phyloP scores from a whole-genome alignment of 1,140 invertebrate genomes.

The Drosophila jambulina region DNA sequence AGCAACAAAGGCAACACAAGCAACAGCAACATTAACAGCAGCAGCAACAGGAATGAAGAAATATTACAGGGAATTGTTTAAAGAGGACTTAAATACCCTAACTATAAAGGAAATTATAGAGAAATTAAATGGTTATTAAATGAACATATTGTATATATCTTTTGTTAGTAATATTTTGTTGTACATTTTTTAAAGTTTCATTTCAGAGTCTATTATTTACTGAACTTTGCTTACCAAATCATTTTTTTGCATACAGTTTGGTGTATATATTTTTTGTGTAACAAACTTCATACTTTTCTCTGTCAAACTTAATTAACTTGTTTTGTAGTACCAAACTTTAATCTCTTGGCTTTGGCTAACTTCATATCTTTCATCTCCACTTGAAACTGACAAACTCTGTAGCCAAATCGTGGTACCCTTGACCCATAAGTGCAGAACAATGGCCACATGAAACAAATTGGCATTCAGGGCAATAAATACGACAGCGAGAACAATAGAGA shows the following conservation, averaged over 20 bases:
- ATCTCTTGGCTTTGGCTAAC: not conserved
- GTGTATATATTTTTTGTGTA: too few species aligned
- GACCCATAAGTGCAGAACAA: slow-evolving; percentile 57
- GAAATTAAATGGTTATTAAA: not conserved
- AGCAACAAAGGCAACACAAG: slow-evolving; percentile 28
- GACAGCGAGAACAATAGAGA: slow-evolving; percentile 70
- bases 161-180: not conserved
- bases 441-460: slow-evolving; percentile 78
- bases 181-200: not conserved
- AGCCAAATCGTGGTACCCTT: slow-evolving; percentile 27
- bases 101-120: not conserved
- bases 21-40: slow-evolving; percentile 23
- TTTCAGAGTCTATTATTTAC: too few species aligned
- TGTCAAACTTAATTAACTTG: not conserved
- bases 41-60: slow-evolving; percentile 15
- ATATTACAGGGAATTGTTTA: not conserved
- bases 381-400: not conserved
- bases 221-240: not conserved
- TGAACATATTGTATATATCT: too few species aligned
- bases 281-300: not conserved
- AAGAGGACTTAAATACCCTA: slow-evolving; percentile 1
- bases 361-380: slow-evolving; percentile 10
- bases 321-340: not conserved
- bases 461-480: slow-evolving; percentile 76
- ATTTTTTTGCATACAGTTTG: not conserved